Conservation (phyloP, 1,140 invertebrate genomes). For the Ridgeia piscesae region DNA sequence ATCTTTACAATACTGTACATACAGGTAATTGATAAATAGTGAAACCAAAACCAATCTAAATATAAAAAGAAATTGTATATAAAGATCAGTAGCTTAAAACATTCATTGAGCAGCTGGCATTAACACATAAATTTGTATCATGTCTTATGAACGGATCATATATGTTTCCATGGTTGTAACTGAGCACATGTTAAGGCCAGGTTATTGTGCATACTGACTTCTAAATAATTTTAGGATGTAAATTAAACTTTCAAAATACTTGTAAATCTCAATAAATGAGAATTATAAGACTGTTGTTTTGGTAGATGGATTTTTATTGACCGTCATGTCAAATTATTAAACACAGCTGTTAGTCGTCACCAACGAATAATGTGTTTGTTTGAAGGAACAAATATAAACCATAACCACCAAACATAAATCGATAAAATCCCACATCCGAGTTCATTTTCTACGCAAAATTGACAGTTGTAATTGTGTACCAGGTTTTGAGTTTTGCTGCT, state of each 20-base stretch:
- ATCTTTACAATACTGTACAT: too few relatives aligned
- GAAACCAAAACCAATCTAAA: too few relatives aligned
- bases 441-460: neutral
- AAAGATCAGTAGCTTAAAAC: too few relatives aligned
- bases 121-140: neutral
- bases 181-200: neutral
- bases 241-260: neutral
- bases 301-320: neutral
- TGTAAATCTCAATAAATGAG: neutral
- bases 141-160: neutral
- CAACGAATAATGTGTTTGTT: neutral
- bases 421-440: too few relatives aligned
- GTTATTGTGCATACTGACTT: neutral
- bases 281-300: neutral
- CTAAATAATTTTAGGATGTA: neutral
- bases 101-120: too few relatives aligned
- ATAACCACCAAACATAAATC: too few relatives aligned
- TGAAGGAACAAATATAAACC: neutral
- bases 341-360: neutral
- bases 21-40: too few relatives aligned
- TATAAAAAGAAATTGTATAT: too few relatives aligned
- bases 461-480: neutral
- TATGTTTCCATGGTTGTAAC: neutral
- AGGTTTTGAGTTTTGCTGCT: neutral
- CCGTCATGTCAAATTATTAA: neutral